These are phyloP conservation scores for Cataglyphis hispanica DNA, from an alignment of 1,140 invertebrate genomes.

Conservation along the genomic window DNA sequence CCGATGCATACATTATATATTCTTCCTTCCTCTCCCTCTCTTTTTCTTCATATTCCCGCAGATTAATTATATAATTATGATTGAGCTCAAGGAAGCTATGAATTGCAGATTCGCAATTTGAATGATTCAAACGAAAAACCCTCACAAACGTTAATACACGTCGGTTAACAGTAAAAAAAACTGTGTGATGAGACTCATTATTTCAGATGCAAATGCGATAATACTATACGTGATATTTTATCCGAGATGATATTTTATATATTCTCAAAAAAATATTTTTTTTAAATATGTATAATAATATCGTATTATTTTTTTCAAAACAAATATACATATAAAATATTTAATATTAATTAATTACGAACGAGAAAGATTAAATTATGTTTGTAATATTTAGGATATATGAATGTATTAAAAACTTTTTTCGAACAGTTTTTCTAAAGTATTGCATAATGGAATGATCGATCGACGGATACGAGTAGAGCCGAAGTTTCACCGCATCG, in stretches of 20 bases:
- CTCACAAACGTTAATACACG: slow-evolving; percentile 34
- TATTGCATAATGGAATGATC: slow-evolving; percentile 16
- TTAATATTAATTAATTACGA: background rate
- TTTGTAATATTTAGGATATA: background rate
- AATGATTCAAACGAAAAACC: slow-evolving; percentile 52
- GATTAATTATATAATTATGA: slow-evolving; percentile 69
- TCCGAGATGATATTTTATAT: background rate
- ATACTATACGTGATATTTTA: background rate
- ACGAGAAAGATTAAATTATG: background rate
- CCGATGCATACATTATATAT: slow-evolving; percentile 66
- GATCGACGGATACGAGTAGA: slow-evolving; percentile 20
- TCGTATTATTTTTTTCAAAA: background rate
- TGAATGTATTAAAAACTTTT: background rate
- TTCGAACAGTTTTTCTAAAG: slow-evolving; percentile 6
- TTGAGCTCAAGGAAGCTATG: slow-evolving; percentile 66
- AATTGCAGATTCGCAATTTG: slow-evolving; percentile 57
- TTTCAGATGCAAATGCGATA: slow-evolving; percentile 2
- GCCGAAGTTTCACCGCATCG: slow-evolving; percentile 29
- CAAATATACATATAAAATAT: too few species aligned
- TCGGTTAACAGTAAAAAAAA: slow-evolving; percentile 17
- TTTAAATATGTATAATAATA: background rate
- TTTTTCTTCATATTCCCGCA: slow-evolving; percentile 24
- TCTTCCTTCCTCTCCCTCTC: slow-evolving; percentile 46
- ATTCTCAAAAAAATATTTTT: background rate
- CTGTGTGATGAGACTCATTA: background rate